Conservation (phyloP, 2,113 vertebrate genomes). For the Dasyurus viverrinus region DNA sequence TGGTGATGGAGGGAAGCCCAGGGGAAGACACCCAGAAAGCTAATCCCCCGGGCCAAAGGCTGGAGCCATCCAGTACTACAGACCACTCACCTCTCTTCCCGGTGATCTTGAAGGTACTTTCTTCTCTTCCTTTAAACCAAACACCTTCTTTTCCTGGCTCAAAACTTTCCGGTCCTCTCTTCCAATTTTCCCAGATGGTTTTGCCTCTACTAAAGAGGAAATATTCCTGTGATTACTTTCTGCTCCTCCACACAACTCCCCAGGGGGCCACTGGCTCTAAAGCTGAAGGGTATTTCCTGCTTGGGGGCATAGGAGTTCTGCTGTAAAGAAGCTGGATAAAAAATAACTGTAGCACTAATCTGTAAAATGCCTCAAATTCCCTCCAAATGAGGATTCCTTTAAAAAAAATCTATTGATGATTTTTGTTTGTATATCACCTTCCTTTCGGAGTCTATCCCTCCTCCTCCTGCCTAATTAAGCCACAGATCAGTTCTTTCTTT, state of each 20-base stretch:
- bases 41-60: neutral
- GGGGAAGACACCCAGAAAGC: neutral
- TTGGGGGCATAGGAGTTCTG: conserved; percentile 5
- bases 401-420: neutral
- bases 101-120: conserved; percentile 74
- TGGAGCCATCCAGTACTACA: neutral
- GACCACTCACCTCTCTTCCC: conserved; percentile 75
- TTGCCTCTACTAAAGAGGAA: conserved; percentile 56
- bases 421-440: neutral
- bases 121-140: conserved; percentile 79
- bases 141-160: conserved; percentile 74
- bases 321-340: conserved; percentile 30
- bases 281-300: neutral
- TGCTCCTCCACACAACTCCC: neutral
- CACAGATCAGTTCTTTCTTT: neutral
- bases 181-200: conserved; percentile 69
- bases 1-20: neutral
- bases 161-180: conserved; percentile 78
- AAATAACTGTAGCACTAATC: neutral
- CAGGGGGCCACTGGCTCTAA: neutral
- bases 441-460: neutral
- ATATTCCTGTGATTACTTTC: conserved; percentile 12
- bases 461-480: neutral
- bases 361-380: neutral
- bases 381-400: neutral